Percentiles rank a stretch among this genome's conserved stretches.
Conservation (phyloP, 2,888 invertebrate genomes). For the Steinernema hermaphroditum region DNA sequence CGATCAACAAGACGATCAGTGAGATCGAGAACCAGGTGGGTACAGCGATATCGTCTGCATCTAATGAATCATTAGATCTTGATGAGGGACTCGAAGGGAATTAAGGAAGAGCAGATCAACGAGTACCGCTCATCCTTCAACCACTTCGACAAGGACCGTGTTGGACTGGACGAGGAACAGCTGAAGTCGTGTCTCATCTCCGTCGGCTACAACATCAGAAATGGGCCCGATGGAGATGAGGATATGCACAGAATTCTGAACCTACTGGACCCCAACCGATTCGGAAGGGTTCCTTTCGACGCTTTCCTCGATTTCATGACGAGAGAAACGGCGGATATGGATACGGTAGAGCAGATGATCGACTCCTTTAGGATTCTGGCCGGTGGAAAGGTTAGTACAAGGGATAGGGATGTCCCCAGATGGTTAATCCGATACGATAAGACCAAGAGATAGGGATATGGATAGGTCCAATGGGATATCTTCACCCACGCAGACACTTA, state of each 20-base stretch:
- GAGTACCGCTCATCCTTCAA: conserved; percentile 98
- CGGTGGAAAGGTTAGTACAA: conserved; percentile 83
- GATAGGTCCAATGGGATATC: too few species aligned
- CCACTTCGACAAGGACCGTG: conserved; percentile 95
- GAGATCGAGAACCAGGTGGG: conserved; percentile 93
- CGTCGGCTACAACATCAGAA: conserved; percentile 95
- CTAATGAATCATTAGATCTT: conserved; percentile 73
- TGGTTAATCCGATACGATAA: too few species aligned
- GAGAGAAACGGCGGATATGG: conserved; percentile 92
- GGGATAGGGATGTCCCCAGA: too few species aligned
- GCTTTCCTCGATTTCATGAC: conserved; percentile 99
- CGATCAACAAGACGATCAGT: conserved; percentile 97
- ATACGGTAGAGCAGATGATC: conserved; percentile 96
- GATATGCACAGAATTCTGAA: conserved; percentile 97
- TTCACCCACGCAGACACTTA: too few species aligned
- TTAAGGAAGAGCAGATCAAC: conserved; percentile 87
- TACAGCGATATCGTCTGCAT: not conserved
- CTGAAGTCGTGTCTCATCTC: conserved; percentile 96
- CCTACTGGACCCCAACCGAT: conserved; percentile 94
- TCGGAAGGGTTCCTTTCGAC: conserved; percentile 91
- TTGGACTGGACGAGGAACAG: conserved; percentile 92
- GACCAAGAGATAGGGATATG: too few species aligned
- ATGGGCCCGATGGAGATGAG: conserved; percentile 93
- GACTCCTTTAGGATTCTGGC: conserved; percentile 99
- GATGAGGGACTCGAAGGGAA: conserved; percentile 89